Conservation (phyloP, 2,113 vertebrate genomes). For the Agelaius tricolor region DNA sequence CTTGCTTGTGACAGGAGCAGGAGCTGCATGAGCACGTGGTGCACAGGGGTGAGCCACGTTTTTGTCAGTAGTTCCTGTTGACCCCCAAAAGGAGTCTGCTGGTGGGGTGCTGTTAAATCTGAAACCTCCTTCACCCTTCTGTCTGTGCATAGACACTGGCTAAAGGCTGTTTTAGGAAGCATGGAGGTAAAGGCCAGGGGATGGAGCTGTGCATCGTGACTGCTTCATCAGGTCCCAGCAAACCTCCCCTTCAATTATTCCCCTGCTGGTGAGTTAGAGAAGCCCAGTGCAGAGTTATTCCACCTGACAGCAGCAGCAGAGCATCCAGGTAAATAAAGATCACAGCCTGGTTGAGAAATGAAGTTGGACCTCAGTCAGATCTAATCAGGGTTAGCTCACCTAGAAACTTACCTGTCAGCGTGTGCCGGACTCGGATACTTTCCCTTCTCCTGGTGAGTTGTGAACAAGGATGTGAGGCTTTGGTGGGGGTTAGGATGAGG, state of each 20-base stretch:
- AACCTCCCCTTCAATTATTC: not conserved
- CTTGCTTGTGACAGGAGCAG: not conserved
- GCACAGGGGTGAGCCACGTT: fast-evolving
- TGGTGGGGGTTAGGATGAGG: not conserved
- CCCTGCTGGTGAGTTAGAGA: not conserved
- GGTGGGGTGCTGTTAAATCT: not conserved
- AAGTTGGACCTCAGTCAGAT: constrained; percentile 3
- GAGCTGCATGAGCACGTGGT: not conserved
- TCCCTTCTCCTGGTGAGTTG: not conserved
- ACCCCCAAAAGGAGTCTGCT: not conserved
- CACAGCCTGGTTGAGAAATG: not conserved
- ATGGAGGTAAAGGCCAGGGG: not conserved
- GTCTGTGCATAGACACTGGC: not conserved
- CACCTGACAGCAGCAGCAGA: not conserved
- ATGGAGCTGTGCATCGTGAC: not conserved
- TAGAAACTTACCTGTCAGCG: not conserved
- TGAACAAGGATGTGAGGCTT: not conserved
- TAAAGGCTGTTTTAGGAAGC: not conserved
- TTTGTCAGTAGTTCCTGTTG: not conserved
- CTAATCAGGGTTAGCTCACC: not conserved
- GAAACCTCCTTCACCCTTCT: not conserved
- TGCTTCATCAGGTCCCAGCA: not conserved
- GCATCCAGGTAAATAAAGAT: constrained; percentile 18
- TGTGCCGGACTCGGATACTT: not conserved
- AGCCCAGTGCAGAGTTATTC: not conserved